Evolutionary conservation across 2,113 vertebrate species (phyloP).

Genomic region (Strigops habroptila): DNA sequence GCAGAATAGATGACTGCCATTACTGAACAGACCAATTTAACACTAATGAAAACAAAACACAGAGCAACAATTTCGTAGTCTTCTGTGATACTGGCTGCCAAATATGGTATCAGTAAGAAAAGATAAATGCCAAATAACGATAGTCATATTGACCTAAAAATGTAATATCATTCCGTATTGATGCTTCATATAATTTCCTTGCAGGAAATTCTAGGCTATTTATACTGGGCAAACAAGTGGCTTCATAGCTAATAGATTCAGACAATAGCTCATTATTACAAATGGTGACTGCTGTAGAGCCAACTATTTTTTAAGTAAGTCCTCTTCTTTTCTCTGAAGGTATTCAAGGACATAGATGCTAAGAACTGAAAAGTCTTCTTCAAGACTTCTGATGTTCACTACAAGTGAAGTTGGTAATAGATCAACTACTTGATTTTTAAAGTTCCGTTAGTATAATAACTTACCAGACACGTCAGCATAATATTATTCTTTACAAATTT

Average conservation of each 20-base stretch:
- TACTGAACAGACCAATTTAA: conserved; percentile 24
- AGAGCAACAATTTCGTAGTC: conserved; percentile 16
- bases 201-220: conserved; percentile 52
- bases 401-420: not conserved
- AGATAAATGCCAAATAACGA: conserved; percentile 46
- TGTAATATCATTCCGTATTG: conserved; percentile 22
- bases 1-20: not conserved
- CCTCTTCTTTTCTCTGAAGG: not conserved
- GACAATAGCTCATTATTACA: conserved; percentile 39
- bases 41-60: conserved; percentile 23
- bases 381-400: not conserved
- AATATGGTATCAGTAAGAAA: conserved; percentile 17
- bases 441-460: not conserved
- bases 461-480: not conserved
- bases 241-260: conserved; percentile 26
- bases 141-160: conserved; percentile 46
- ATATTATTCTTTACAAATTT: not conserved
- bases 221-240: conserved; percentile 41
- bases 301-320: not conserved
- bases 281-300: not conserved
- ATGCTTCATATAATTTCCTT: conserved; percentile 56
- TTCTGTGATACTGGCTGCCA: conserved; percentile 11
- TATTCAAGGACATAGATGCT: conserved; percentile 4
- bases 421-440: not conserved
- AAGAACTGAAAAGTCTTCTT: not conserved